Evolutionary conservation across 2,797 vertebrate species (phyloP).

Genomic region (Gobio occitaniae): DNA sequence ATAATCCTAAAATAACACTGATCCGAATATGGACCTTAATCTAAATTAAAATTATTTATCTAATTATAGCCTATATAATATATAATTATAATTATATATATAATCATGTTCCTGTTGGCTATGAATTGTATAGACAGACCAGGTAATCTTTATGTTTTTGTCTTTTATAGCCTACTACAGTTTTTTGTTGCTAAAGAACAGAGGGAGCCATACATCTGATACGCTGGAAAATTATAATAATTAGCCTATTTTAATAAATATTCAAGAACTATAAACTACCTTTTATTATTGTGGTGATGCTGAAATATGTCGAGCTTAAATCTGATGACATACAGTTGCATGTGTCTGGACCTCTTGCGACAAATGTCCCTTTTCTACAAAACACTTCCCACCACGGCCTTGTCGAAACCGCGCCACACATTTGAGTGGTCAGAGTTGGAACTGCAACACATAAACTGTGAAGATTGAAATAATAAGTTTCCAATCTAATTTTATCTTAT

Average conservation of each 20-base stretch:
- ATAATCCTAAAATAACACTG: background rate
- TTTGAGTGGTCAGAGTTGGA: conserved; percentile 30
- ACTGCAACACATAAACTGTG: conserved; percentile 14
- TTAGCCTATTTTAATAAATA: background rate
- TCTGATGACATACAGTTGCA: background rate
- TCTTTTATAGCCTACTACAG: background rate
- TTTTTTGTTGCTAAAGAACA: background rate
- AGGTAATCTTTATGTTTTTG: background rate
- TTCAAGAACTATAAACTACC: background rate
- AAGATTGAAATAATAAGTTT: background rate
- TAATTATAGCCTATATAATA: background rate
- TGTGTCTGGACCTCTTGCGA: background rate
- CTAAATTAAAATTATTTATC: background rate
- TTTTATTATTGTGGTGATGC: background rate
- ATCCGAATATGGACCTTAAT: background rate
- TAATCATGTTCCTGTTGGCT: background rate
- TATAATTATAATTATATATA: background rate
- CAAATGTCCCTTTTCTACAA: background rate
- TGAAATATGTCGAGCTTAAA: background rate
- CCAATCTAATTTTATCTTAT: background rate
- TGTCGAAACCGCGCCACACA: conserved; percentile 32
- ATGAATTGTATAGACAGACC: background rate
- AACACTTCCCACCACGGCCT: background rate
- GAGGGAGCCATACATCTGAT: background rate
- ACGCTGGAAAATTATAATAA: background rate